phyloP scores from a whole-genome alignment of 2,113 vertebrate genomes.

The Ptilorrhoa leucosticta region DNA sequence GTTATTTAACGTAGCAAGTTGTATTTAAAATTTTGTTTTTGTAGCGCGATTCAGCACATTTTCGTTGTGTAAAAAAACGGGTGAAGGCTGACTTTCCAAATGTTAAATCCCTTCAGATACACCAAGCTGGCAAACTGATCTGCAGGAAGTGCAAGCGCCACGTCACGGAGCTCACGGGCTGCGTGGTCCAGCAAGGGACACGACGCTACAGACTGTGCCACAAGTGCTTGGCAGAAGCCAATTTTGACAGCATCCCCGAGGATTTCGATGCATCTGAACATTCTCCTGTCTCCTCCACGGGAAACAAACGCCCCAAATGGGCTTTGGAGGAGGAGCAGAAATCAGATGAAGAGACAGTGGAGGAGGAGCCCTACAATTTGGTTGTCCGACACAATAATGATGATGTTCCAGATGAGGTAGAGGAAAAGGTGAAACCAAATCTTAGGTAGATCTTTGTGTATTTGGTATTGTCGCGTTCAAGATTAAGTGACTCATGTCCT shows the following conservation, averaged over 20 bases:
- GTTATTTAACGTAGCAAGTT: neutral
- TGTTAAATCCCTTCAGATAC: conserved; percentile 78
- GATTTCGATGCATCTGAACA: conserved; percentile 65
- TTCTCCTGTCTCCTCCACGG: conserved; percentile 52
- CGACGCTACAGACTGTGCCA: conserved; percentile 91
- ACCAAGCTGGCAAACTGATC: conserved; percentile 92
- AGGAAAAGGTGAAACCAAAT: conserved; percentile 74
- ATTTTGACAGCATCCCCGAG: conserved; percentile 74
- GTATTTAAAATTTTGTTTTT: neutral
- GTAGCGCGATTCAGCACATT: neutral
- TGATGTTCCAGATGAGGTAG: conserved; percentile 78
- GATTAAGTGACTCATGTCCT: neutral
- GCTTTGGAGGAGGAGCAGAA: conserved; percentile 74
- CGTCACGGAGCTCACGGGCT: conserved; percentile 87
- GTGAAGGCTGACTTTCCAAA: neutral
- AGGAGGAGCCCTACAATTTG: conserved; percentile 86
- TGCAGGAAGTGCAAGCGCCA: conserved; percentile 93
- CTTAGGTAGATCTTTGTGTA: conserved; percentile 59
- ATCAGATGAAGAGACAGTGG: conserved; percentile 83
- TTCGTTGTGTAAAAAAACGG: fast-evolving
- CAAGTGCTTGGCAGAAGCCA: conserved; percentile 84
- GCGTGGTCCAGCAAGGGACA: conserved; percentile 90
- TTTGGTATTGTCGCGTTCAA: neutral
- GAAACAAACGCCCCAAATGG: conserved; percentile 71
- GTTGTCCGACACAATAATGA: conserved; percentile 85